These are phyloP conservation scores for Chamaetylas fuelleborni DNA, from an alignment of 2,113 vertebrate species.

Conservation along the genomic window DNA sequence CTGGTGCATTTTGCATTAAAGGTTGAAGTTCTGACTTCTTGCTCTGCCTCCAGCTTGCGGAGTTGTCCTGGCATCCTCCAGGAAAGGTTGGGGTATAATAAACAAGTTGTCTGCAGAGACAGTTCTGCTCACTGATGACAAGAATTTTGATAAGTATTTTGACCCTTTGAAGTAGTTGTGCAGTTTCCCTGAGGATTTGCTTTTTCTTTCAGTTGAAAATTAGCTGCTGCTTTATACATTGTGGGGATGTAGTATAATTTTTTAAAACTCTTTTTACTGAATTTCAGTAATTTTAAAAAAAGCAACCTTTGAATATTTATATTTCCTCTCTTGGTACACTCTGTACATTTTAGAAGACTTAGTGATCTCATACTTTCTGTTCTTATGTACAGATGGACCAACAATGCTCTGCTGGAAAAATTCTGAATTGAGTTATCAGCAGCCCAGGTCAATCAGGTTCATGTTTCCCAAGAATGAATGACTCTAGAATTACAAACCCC, in stretches of 20 bases:
- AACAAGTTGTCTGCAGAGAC: neutral
- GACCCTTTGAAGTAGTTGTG: conserved; percentile 8
- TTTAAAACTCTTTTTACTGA: neutral
- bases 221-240: neutral
- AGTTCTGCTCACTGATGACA: neutral
- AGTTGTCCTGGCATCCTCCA: neutral
- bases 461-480: neutral
- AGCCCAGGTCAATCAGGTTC: neutral
- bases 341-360: neutral
- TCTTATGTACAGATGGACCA: neutral
- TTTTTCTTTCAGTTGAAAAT: conserved; percentile 5
- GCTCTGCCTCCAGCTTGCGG: neutral
- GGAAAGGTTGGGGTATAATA: neutral
- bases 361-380: neutral
- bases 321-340: neutral
- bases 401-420: neutral
- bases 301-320: neutral
- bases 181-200: neutral
- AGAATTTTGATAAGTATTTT: conserved; percentile 16
- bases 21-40: neutral
- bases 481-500: neutral
- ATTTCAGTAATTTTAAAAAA: neutral
- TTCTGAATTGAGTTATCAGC: neutral
- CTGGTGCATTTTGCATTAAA: neutral
- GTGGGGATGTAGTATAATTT: neutral